Base-by-base conservation (phyloP, 2,888 invertebrate species). In the Catocala sponsa region DNA sequence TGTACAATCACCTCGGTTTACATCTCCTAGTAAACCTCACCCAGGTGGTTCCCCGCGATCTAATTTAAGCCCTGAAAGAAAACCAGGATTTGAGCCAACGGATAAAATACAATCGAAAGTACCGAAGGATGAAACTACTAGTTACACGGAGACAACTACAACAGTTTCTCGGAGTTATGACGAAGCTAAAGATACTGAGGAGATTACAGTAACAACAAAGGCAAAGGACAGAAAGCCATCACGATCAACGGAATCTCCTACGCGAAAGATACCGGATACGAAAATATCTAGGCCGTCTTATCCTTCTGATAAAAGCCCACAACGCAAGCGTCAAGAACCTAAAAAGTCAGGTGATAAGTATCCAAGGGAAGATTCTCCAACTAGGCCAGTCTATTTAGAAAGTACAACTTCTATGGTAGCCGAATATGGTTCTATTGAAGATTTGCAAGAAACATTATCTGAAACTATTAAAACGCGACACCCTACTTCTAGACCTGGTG, bases 11-110 rank as follows among this genome's bases (percentile, higher is more conserved):
- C 33, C 41, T 35, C 42, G 47, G 13, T 48, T 53, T 32, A 49
- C 25, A 6, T n/a, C 50, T 49, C 32, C 63, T 11, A 32, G 53
- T 2, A 72, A 65, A 32, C 38, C 44, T 41, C 49, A 33, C 35
- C 44, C 55, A 6, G 53, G 33, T 47, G 63, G 50, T 12, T 78
- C 72, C 35, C 59, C 65, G 41, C 69, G 61, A 55, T 51, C 65
- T 15, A 72, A 65, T 25, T 41, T 61, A 5, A 78, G 72, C 46
- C 74, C 76, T 49, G 72, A 76, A 51, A 70, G 58, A 35, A 73
- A 65, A 35, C 57, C 60, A 54, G 42, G 47, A 43, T 46, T 54
- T 53, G 63, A 68, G 32, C 56, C 49, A 47, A 59, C 49, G 25
- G 48, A 47, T 6, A 44, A 53, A 48, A 11, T 13, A 11, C 10